phyloP scores from a whole-genome alignment of 2,888 invertebrate species.

The Drosophila setosimentum region DNA sequence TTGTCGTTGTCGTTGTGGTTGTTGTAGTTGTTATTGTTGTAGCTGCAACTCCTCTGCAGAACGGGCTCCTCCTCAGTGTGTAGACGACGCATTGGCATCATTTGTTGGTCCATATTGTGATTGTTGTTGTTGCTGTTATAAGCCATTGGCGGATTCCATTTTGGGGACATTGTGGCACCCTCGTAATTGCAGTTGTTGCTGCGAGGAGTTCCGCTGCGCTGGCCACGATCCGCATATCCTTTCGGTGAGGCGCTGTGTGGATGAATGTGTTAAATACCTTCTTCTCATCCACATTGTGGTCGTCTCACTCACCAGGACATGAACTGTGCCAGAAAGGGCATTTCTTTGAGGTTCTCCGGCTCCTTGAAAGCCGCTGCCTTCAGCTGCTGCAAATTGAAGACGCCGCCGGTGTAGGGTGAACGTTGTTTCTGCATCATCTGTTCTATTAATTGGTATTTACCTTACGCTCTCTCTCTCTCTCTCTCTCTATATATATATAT shows the following conservation, averaged over 20 bases:
- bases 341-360: constrained; percentile 26
- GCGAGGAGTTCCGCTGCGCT: constrained; percentile 31
- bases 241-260: background rate
- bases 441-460: background rate
- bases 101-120: background rate
- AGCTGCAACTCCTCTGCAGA: background rate
- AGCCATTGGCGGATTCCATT: background rate
- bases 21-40: background rate
- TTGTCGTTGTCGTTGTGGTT: background rate
- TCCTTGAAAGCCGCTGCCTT: constrained; percentile 17
- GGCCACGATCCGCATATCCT: constrained; percentile 16
- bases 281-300: background rate
- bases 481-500: too few species aligned
- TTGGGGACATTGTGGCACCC: constrained; percentile 56
- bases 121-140: background rate
- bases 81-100: background rate
- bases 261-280: background rate
- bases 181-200: constrained; percentile 69
- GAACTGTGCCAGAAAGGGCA: constrained; percentile 49
- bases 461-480: too few species aligned
- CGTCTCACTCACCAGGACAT: constrained; percentile 10
- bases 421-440: constrained; percentile 65
- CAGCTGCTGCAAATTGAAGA: constrained; percentile 42
- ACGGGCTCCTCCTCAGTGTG: background rate
- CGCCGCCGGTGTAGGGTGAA: constrained; percentile 55